phyloP scores from a whole-genome alignment of 2,797 vertebrate genomes.

The Ptychadena robeensis region DNA sequence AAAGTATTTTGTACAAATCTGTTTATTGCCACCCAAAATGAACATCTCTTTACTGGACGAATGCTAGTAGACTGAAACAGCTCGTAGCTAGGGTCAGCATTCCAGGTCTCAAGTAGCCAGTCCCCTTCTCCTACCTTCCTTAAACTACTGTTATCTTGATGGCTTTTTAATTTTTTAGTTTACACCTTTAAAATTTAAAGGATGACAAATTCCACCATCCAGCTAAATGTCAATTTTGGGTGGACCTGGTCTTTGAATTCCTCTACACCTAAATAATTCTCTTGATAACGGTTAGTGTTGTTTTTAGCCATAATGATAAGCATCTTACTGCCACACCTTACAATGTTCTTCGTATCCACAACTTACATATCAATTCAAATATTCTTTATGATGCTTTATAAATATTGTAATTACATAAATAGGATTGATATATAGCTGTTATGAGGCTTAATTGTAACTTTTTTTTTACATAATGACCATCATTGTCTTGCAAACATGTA shows the following conservation, averaged over 20 bases:
- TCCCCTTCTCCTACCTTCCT: too few species aligned
- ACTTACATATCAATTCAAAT: constrained; percentile 16
- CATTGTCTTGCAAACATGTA: constrained; percentile 54
- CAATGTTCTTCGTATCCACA: neutral
- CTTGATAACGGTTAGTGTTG: neutral
- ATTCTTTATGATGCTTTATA: constrained; percentile 28
- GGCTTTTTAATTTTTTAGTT: too few species aligned
- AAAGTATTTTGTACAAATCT: neutral
- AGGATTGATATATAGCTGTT: constrained; percentile 45
- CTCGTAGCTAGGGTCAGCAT: neutral
- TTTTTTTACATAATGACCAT: constrained; percentile 41
- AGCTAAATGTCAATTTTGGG: neutral
- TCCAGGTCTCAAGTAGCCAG: neutral
- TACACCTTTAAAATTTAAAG: neutral
- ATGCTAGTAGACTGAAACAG: neutral
- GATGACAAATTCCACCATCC: neutral
- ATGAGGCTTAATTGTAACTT: constrained; percentile 18
- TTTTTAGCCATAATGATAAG: neutral
- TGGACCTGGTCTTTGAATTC: neutral
- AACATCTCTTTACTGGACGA: neutral
- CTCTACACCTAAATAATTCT: neutral
- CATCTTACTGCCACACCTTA: neutral
- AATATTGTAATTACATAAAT: constrained; percentile 48
- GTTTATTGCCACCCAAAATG: neutral
- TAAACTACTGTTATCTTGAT: too few species aligned